Percentiles rank a stretch among this genome's conserved stretches.
Evolutionary conservation across 2,888 invertebrate species (phyloP).

Genomic region (Apotomis capreana): DNA sequence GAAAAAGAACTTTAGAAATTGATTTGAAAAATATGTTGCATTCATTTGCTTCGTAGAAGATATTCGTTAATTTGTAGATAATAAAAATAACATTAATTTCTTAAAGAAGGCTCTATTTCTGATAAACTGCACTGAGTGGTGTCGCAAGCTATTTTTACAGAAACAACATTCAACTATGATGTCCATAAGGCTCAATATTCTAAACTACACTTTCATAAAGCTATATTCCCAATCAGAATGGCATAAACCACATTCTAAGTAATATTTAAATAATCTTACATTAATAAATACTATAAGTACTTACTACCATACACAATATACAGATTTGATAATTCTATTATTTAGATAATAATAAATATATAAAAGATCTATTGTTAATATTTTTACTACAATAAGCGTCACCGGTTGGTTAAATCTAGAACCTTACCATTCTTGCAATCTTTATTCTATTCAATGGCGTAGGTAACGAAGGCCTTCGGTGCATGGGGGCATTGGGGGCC

Average conservation of each 20-base stretch:
- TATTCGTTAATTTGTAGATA: not conserved
- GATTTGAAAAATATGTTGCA: too few species aligned
- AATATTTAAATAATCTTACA: slow-evolving; percentile 48
- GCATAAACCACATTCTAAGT: slow-evolving; percentile 64
- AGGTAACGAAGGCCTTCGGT: too few species aligned
- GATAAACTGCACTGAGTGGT: slow-evolving; percentile 43
- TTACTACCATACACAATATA: slow-evolving; percentile 77
- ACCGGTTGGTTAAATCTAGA: slow-evolving; percentile 72
- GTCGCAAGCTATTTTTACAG: slow-evolving; percentile 59
- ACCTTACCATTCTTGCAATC: slow-evolving; percentile 70
- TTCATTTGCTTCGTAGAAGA: too few species aligned
- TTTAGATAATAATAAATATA: slow-evolving; percentile 70
- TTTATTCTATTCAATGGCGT: slow-evolving; percentile 45
- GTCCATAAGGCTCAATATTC: slow-evolving; percentile 70
- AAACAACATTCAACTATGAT: slow-evolving; percentile 59
- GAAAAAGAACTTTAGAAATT: too few species aligned
- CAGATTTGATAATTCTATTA: slow-evolving; percentile 64
- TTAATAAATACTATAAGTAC: slow-evolving; percentile 59
- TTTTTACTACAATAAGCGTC: slow-evolving; percentile 78
- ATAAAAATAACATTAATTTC: not conserved
- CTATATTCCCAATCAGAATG: slow-evolving; percentile 85
- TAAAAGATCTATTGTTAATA: slow-evolving; percentile 74
- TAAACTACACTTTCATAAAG: slow-evolving; percentile 85
- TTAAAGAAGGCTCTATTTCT: slow-evolving; percentile 35
- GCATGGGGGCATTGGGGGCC: too few species aligned